Evolutionary conservation across 2,888 invertebrate genomes (phyloP).

Genomic region (Himalopsyche kuldschensis): DNA sequence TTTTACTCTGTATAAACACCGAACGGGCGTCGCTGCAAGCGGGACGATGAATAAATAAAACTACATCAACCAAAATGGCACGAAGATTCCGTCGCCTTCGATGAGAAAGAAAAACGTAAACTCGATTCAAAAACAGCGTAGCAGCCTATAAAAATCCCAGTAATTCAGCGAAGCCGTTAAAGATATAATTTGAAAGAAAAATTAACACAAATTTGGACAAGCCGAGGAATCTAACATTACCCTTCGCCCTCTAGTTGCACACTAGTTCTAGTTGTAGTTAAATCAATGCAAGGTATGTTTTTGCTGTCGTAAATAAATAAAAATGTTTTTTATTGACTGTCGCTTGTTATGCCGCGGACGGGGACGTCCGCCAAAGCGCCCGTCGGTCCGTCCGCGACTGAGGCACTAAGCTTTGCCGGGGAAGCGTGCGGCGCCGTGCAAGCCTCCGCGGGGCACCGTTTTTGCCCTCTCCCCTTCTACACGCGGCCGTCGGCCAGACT

Average conservation of each 20-base stretch:
- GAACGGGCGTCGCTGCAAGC: not conserved
- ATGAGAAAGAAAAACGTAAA: too few relatives aligned
- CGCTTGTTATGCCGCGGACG: constrained; percentile 24
- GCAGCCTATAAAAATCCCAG: not conserved
- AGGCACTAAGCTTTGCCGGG: constrained; percentile 39
- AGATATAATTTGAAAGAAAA: not conserved
- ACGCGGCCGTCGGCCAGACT: constrained; percentile 26
- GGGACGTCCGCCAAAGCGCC: not conserved
- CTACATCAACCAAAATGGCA: not conserved
- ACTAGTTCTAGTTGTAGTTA: constrained; percentile 20
- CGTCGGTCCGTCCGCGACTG: not conserved
- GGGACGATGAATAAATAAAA: not conserved
- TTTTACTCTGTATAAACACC: constrained; percentile 7
- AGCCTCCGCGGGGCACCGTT: not conserved
- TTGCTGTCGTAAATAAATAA: not conserved
- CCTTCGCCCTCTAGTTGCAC: not conserved
- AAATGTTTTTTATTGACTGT: constrained; percentile 26
- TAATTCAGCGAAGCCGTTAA: not conserved
- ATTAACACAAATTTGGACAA: constrained; percentile 7
- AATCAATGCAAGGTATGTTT: constrained; percentile 29
- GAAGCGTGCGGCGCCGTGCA: constrained; percentile 11
- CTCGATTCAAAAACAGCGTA: not conserved
- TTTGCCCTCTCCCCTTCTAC: constrained; percentile 15
- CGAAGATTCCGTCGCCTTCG: too few relatives aligned
- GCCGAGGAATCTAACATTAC: constrained; percentile 15